These are phyloP conservation scores for Notarius quadriscutis DNA, from an alignment of 2,113 vertebrate genomes.

Conservation along the genomic window DNA sequence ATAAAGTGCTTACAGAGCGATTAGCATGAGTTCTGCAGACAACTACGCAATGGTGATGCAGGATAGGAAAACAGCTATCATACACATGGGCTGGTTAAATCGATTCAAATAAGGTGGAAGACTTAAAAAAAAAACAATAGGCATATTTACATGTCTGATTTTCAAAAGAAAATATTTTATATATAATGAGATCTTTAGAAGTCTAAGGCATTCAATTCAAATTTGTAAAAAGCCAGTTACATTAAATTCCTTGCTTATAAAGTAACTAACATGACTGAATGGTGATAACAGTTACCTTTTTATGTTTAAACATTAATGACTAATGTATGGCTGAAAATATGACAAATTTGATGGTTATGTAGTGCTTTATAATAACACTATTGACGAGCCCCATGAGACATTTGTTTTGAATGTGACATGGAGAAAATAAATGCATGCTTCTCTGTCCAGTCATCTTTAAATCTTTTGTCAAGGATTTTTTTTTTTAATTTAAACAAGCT, in stretches of 20 bases:
- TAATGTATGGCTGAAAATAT: neutral
- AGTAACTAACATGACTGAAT: neutral
- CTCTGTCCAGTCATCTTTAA: neutral
- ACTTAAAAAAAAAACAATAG: neutral
- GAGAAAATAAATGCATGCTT: neutral
- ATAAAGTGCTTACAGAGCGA: slow-evolving; percentile 79
- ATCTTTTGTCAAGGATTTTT: neutral
- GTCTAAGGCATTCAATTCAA: neutral
- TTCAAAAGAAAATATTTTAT: neutral
- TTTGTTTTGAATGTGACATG: neutral
- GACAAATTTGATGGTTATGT: neutral
- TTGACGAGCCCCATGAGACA: neutral
- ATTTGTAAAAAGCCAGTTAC: neutral
- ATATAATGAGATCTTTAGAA: neutral
- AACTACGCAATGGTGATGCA: slow-evolving; percentile 64
- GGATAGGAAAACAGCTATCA: slow-evolving; percentile 24
- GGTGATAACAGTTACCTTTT: neutral
- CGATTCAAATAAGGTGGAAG: neutral
- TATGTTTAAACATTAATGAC: neutral
- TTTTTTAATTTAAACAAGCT: neutral
- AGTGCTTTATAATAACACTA: neutral
- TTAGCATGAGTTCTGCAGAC: slow-evolving; percentile 70
- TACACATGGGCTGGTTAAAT: neutral
- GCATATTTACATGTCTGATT: neutral
- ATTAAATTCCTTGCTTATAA: neutral